Evolutionary conservation across 2,888 invertebrate species (phyloP).

Genomic region (Torymus texanus): DNA sequence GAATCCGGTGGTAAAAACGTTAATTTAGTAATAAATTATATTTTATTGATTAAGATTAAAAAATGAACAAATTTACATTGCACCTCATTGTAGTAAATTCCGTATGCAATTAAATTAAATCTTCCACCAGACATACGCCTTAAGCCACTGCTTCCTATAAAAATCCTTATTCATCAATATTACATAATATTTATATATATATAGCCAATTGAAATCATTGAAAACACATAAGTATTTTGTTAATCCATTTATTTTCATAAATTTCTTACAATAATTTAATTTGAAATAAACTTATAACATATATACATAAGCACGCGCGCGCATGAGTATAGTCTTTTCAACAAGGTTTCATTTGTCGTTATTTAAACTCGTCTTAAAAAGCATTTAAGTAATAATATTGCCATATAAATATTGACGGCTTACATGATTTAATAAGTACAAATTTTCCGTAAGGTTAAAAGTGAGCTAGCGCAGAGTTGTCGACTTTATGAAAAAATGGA

Average conservation of each 20-base stretch:
- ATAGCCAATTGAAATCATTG: neutral
- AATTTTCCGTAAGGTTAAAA: constrained; percentile 39
- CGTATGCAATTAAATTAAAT: constrained; percentile 63
- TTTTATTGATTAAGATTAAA: constrained; percentile 50
- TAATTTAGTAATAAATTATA: constrained; percentile 53
- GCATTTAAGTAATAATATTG: constrained; percentile 32
- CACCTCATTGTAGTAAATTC: constrained; percentile 58
- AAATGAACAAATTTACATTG: constrained; percentile 52
- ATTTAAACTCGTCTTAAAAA: constrained; percentile 36
- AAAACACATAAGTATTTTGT: constrained; percentile 14
- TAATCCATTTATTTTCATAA: constrained; percentile 52
- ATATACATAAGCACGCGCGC: constrained; percentile 55
- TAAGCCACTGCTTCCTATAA: neutral
- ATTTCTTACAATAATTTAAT: constrained; percentile 53
- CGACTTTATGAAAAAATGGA: constrained; percentile 39
- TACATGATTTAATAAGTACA: constrained; percentile 32
- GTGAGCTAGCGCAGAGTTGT: constrained; percentile 47
- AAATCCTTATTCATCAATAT: constrained; percentile 20
- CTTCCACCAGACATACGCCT: constrained; percentile 56
- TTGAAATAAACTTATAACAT: constrained; percentile 52
- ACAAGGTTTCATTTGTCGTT: constrained; percentile 29
- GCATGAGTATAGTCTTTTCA: constrained; percentile 40
- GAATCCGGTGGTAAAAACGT: constrained; percentile 44
- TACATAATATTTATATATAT: neutral
- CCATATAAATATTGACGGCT: constrained; percentile 35